Conservation (phyloP, 1,140 invertebrate genomes). For the Planococcus citri region DNA sequence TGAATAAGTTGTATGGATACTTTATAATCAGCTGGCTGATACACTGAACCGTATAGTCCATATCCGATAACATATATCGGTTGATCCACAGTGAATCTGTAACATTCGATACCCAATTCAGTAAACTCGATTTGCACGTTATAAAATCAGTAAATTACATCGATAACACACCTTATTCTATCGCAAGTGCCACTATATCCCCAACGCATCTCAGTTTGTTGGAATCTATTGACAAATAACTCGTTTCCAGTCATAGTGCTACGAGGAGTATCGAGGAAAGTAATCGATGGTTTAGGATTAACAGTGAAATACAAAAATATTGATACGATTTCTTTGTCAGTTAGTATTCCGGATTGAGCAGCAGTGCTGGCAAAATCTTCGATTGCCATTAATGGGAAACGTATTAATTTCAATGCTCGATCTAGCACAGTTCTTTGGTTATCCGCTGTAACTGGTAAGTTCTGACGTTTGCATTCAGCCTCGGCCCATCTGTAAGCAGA, state of each 20-base stretch:
- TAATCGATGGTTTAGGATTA: conserved; percentile 48
- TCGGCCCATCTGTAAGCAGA: conserved; percentile 70
- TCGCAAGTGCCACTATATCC: conserved; percentile 79
- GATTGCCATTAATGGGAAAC: conserved; percentile 77
- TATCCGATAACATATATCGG: conserved; percentile 77
- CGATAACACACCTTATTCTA: conserved; percentile 50
- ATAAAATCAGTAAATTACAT: not conserved
- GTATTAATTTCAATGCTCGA: conserved; percentile 53
- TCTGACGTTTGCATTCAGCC: conserved; percentile 56
- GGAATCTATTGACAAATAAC: conserved; percentile 65
- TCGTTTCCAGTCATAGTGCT: conserved; percentile 76
- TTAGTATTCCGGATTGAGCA: conserved; percentile 61
- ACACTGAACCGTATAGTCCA: conserved; percentile 75
- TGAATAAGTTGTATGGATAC: conserved; percentile 68
- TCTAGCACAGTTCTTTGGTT: conserved; percentile 59
- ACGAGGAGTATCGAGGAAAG: conserved; percentile 46
- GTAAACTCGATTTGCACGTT: too few relatives aligned
- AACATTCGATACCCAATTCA: conserved; percentile 27
- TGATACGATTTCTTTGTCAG: conserved; percentile 45
- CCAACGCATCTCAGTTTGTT: conserved; percentile 69
- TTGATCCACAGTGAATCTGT: conserved; percentile 67
- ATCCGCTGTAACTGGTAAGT: conserved; percentile 49
- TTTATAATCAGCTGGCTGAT: conserved; percentile 67
- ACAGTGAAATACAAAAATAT: conserved; percentile 73
- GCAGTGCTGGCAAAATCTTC: conserved; percentile 75